Evolutionary conservation across 2,888 invertebrate species (phyloP).

Genomic region (Theristus sp.): DNA sequence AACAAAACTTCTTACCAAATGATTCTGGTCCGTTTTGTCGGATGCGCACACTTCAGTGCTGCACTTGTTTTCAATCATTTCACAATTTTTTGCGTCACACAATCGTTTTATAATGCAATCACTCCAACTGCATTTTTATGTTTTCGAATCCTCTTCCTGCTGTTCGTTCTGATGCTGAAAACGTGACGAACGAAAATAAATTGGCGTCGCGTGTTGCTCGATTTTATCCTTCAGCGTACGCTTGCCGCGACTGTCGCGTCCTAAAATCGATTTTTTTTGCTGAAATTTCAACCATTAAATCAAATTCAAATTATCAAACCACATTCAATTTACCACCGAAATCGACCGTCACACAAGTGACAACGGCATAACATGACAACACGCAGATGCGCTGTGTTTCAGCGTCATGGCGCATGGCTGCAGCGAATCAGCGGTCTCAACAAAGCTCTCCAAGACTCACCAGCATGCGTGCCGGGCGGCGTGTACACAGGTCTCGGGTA

Average conservation of each 20-base stretch:
- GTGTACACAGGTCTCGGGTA: constrained; percentile 32
- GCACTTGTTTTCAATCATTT: too few species aligned
- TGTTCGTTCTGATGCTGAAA: neutral
- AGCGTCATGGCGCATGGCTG: too few species aligned
- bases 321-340: neutral
- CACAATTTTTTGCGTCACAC: too few species aligned
- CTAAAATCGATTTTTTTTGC: too few species aligned
- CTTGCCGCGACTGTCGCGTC: neutral
- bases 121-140: neutral
- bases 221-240: neutral
- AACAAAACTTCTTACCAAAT: too few species aligned
- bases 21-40: too few species aligned
- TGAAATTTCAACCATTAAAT: too few species aligned
- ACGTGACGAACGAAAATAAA: neutral
- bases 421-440: too few species aligned
- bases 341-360: neutral
- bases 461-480: constrained; percentile 19
- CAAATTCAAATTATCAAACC: neutral
- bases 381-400: too few species aligned
- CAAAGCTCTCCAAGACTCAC: neutral
- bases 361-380: neutral
- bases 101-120: too few species aligned
- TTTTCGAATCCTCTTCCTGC: neutral
- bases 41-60: too few species aligned
- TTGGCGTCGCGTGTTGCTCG: neutral